phyloP scores from a whole-genome alignment of 1,140 invertebrate species.

The Potamilus streckersoni region DNA sequence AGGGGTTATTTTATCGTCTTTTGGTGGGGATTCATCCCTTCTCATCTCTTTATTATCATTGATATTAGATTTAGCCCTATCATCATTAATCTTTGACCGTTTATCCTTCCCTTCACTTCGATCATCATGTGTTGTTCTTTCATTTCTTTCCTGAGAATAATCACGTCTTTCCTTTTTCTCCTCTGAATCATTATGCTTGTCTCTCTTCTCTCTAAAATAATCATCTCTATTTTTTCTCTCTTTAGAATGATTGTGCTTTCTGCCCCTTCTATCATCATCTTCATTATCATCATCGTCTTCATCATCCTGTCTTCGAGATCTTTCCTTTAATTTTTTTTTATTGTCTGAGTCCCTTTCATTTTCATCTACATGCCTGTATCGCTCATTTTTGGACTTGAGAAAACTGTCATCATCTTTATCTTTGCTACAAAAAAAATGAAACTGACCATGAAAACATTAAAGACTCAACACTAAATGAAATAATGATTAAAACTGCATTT shows the following conservation, averaged over 20 bases:
- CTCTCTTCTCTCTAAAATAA: slow-evolving; percentile 18
- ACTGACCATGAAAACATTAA: too few relatives aligned
- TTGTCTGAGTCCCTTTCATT: neutral
- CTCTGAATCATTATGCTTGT: slow-evolving; percentile 8
- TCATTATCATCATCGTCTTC: slow-evolving; percentile 10
- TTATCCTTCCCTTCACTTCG: slow-evolving; percentile 16
- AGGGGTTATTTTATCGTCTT: slow-evolving; percentile 20
- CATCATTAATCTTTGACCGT: slow-evolving; percentile 2
- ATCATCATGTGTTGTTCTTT: slow-evolving; percentile 17
- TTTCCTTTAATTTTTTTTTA: neutral
- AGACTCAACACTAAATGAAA: too few relatives aligned
- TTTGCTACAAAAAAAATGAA: too few relatives aligned
- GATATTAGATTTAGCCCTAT: neutral
- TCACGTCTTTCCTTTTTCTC: slow-evolving; percentile 14
- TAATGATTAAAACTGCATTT: too few relatives aligned
- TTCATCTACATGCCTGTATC: slow-evolving; percentile 5
- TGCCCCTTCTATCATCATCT: slow-evolving; percentile 7
- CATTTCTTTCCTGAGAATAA: slow-evolving; percentile 23
- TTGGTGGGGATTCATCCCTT: slow-evolving; percentile 13
- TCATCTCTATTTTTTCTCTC: slow-evolving; percentile 19
- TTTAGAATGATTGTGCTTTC: slow-evolving; percentile 1
- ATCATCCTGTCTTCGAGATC: slow-evolving; percentile 10
- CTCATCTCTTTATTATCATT: slow-evolving; percentile 5
- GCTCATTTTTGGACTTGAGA: too few relatives aligned
- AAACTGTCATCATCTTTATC: too few relatives aligned